Conservation (phyloP, 2,888 invertebrate species). For the Lasioglossum figueresi region DNA sequence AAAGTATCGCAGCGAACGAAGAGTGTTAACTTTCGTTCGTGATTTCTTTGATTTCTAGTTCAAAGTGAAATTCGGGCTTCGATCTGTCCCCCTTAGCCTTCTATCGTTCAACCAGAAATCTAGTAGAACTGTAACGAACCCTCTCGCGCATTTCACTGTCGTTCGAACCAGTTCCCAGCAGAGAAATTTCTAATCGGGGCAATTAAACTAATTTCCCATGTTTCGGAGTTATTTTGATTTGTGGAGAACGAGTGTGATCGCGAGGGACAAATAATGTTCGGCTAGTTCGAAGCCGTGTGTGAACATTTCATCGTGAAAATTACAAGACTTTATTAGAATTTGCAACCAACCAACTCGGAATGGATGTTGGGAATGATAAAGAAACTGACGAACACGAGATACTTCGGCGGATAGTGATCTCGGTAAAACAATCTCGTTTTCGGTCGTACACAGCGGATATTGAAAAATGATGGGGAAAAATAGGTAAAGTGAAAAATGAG, state of each 20-base stretch:
- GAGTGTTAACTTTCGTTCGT: not conserved
- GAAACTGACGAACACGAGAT: conserved; percentile 7
- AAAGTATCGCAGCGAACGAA: not conserved
- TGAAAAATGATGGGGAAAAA: conserved; percentile 64
- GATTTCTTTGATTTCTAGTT: not conserved
- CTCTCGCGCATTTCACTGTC: not conserved
- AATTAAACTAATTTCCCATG: not conserved
- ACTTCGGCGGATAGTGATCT: conserved; percentile 5
- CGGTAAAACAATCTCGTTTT: conserved; percentile 51
- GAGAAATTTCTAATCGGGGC: not conserved
- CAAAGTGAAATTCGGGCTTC: not conserved
- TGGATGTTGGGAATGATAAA: not conserved
- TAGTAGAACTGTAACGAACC: not conserved
- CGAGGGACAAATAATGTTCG: not conserved
- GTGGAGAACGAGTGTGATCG: not conserved
- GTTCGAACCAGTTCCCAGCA: not conserved
- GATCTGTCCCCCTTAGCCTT: not conserved
- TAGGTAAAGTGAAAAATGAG: conserved; percentile 60
- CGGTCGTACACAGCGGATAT: conserved; percentile 47
- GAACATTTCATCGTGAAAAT: not conserved
- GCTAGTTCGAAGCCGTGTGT: not conserved
- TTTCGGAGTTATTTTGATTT: not conserved
- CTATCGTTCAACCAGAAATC: not conserved
- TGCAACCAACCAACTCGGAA: not conserved
- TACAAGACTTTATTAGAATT: not conserved